phyloP scores from a whole-genome alignment of 2,797 vertebrate species.

The Cottoperca gobio region DNA sequence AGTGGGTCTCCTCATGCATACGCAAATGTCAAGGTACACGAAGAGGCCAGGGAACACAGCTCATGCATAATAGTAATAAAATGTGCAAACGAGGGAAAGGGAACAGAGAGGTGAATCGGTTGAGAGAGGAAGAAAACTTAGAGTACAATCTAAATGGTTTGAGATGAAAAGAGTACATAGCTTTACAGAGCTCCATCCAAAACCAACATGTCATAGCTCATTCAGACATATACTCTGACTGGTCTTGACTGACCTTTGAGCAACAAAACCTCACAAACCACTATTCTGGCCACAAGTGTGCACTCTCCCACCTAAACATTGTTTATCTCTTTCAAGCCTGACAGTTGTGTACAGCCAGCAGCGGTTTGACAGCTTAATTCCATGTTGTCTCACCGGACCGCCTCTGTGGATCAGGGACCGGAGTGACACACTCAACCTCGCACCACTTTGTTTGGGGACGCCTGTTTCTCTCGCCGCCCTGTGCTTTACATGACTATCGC shows the following conservation, averaged over 20 bases:
- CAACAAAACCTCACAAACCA: constrained; percentile 67
- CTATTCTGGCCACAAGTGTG: constrained; percentile 54
- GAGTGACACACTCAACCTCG: constrained; percentile 65
- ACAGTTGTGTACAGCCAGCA: constrained; percentile 60
- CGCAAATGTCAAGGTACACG: constrained; percentile 70
- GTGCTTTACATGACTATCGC: constrained; percentile 57
- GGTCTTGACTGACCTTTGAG: constrained; percentile 52
- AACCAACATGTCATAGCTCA: constrained; percentile 51
- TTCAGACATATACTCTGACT: constrained; percentile 47
- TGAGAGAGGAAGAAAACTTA: constrained; percentile 4
- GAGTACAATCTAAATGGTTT: constrained; percentile 1
- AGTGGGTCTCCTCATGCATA: constrained; percentile 60
- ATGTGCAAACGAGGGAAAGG: constrained; percentile 7
- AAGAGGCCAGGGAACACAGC: constrained; percentile 27
- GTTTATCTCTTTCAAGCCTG: constrained; percentile 70
- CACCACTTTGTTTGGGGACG: constrained; percentile 53
- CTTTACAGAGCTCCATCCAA: constrained; percentile 25
- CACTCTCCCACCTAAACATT: constrained; percentile 71
- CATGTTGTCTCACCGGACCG: constrained; percentile 67
- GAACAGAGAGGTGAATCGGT: constrained; percentile 2
- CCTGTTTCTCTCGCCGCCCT: constrained; percentile 28
- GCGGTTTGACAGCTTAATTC: constrained; percentile 81
- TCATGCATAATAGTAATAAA: constrained; percentile 59
- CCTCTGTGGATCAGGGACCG: constrained; percentile 58
- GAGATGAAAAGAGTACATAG: background rate